Percentiles rank a stretch among this genome's conserved stretches.
These are phyloP conservation scores for Huso huso DNA, from an alignment of 2,797 vertebrate genomes.

Conservation along the genomic window DNA sequence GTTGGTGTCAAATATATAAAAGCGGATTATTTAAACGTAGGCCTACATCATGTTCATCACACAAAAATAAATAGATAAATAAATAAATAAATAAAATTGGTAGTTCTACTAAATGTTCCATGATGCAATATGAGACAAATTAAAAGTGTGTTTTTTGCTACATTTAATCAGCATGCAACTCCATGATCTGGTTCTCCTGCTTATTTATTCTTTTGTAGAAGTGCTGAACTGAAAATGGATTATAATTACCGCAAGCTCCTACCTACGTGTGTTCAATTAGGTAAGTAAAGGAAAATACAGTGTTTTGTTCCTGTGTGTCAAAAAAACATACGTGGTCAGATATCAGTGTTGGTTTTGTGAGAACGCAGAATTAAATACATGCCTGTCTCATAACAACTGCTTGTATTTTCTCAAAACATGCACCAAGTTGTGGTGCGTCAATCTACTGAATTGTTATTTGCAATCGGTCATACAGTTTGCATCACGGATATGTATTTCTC, in stretches of 20 bases:
- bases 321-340: no score
- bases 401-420: constrained; percentile 45
- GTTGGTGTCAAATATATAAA: no score
- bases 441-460: no score
- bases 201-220: constrained; percentile 51
- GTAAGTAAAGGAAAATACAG: constrained; percentile 56
- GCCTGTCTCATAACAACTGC: constrained; percentile 46
- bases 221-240: constrained; percentile 67
- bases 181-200: background rate
- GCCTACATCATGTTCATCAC: background rate
- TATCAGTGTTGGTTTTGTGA: no score
- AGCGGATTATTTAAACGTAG: no score
- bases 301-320: no score
- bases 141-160: no score
- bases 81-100: background rate
- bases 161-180: no score
- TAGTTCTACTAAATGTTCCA: constrained; percentile 12
- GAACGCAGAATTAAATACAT: background rate
- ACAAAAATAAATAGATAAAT: background rate
- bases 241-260: constrained; percentile 92
- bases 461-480: no score
- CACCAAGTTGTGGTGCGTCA: no score
- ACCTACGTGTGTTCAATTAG: constrained; percentile 88
- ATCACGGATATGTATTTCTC: background rate
- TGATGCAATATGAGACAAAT: no score